Evolutionary conservation across 1,140 invertebrate genomes (phyloP), one percentile per base, ranked within the genome.

Genomic region (Cyrtorhinus lividipennis): DNA sequence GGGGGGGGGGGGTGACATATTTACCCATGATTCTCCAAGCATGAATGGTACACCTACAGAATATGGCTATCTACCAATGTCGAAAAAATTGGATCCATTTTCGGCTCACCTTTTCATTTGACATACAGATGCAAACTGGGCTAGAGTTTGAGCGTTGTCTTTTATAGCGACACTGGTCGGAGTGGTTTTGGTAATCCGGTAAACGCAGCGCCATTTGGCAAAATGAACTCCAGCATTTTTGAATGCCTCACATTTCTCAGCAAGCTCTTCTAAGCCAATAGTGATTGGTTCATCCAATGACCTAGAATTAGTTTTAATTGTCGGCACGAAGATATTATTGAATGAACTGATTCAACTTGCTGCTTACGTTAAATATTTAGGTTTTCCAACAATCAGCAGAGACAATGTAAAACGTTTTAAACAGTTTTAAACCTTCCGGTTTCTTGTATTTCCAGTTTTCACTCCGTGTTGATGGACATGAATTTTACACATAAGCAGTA

Each of bases 41-140:
- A n/a, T n/a, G n/a, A n/a, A n/a, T n/a, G n/a, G n/a, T n/a, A n/a
- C n/a, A n/a, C n/a, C n/a, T n/a, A n/a, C n/a, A n/a, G n/a, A n/a
- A n/a, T n/a, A n/a, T n/a, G n/a, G n/a, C n/a, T n/a, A n/a, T n/a
- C n/a, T n/a, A n/a, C n/a, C n/a, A n/a, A n/a, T n/a, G n/a, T n/a
- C n/a, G n/a, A n/a, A n/a, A n/a, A n/a, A n/a, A n/a, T n/a, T n/a
- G n/a, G n/a, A n/a, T n/a, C n/a, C n/a, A n/a, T n/a, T n/a, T n/a
- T n/a, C n/a, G n/a, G n/a, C n/a, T n/a, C 38, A 59, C 58, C 58
- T 59, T n/a, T 59, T 59, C n/a, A n/a, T n/a, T 24, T 59, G 58
- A 18, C 58, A 59, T 2, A 59, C 24, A 15, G 58, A 59, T 1
- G 58, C 58, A 23, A 59, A 59, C n/a, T 26, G 58, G 15, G 58